Evolutionary conservation across 1,140 invertebrate genomes (phyloP).

Genomic region (Pararge aegeria): DNA sequence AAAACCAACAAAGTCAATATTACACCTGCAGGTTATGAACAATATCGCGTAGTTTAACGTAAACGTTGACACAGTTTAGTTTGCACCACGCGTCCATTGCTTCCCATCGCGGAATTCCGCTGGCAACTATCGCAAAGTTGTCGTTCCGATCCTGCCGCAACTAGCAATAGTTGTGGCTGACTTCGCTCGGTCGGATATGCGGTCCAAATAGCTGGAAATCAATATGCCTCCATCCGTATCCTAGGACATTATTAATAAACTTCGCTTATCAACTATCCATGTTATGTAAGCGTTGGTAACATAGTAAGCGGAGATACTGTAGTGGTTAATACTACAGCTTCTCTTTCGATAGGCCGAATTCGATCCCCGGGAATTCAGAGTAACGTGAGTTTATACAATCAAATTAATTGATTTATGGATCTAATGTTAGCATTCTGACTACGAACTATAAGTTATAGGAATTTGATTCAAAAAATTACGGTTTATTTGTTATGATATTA

Average conservation of each 20-base stretch:
- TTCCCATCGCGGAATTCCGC: slow-evolving; percentile 38
- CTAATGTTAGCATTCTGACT: no score
- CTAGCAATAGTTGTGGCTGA: slow-evolving; percentile 15
- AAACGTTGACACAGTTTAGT: slow-evolving; percentile 14
- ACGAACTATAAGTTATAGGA: no score
- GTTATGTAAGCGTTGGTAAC: background rate
- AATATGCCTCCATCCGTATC: slow-evolving; percentile 4
- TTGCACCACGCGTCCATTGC: slow-evolving; percentile 27
- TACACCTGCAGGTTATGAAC: no score
- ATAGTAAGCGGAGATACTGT: background rate
- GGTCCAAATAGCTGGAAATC: slow-evolving; percentile 17
- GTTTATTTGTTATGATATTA: no score
- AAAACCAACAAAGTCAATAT: no score
- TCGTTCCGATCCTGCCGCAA: slow-evolving; percentile 26
- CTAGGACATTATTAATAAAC: slow-evolving; percentile 1
- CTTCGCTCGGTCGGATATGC: slow-evolving; percentile 13
- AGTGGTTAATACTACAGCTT: no score
- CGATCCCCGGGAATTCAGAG: no score
- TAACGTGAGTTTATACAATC: no score
- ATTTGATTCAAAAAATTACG: no score
- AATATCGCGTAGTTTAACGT: no score
- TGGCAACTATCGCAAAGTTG: slow-evolving; percentile 32
- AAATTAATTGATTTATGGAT: no score
- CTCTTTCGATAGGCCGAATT: no score
- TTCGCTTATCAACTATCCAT: background rate